Evolutionary conservation across 1,140 invertebrate genomes (phyloP), one percentile per base, ranked within the genome.

Genomic region (Gryllus bimaculatus): DNA sequence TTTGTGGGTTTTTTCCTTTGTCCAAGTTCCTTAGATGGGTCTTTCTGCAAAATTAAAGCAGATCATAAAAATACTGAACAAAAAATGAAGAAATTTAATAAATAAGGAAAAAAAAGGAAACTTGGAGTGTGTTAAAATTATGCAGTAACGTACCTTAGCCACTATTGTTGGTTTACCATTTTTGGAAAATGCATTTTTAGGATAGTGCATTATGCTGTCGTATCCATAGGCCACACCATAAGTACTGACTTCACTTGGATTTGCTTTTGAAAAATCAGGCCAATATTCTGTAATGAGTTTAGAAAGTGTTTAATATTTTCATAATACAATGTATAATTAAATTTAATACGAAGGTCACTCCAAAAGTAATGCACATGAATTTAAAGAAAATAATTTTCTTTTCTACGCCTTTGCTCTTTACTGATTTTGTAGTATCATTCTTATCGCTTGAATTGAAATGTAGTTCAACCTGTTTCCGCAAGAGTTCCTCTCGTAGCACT

Each of bases 1-100:
- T 83, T 78, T 12, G 84, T 83, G 0, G 82, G 83, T 76, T 81
- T 82, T 8, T 74, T 78, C 47, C 83, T 79, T 78, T 84, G 84
- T 13, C 84, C 84, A 20, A 84, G 81, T 47, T 75, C 76, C 74
- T 81, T 76, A 74, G 75, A 81, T 13, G 81, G 79, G 73, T 84
- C 81, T 26, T 80, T 80, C 83, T 83, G 79, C 10, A 48, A 74
- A 39, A 39, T 39, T 39, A 73, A 18, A 79, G 76, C n/a, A 78
- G 79, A 49, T 7, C 8, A 78, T 18, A 39, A 77, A 77, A 77
- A 77, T 77, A 18, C 47, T 48, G 26, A 39, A 39, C 26, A 39
- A 39, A 39, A 39, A 39, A 39, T 1, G 26, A 39, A 39, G 2
- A 13, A 66, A 18, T 66, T 66, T 66, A 66, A 77, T 0, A 77